Conservation (phyloP, 92 coral and sea anemone genomes). For the Plumapathes pennacea region DNA sequence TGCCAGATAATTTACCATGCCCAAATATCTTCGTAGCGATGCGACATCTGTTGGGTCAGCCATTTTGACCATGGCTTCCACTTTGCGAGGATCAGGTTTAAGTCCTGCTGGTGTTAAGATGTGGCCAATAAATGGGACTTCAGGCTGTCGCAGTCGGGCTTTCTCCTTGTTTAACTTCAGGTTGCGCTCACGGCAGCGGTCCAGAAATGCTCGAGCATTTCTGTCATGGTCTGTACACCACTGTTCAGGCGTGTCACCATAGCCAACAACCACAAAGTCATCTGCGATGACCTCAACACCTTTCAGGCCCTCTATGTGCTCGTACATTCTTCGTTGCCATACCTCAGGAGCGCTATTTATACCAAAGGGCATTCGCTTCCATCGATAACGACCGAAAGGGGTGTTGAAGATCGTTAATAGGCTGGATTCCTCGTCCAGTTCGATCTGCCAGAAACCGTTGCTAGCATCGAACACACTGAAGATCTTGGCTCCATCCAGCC, state of each 20-base stretch:
- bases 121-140: conserved; percentile 31
- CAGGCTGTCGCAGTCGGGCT: conserved; percentile 1
- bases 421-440: not conserved
- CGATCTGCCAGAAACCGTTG: conserved; percentile 8
- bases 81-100: conserved; percentile 26
- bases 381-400: conserved; percentile 18
- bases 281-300: conserved; percentile 12
- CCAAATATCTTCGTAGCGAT: conserved; percentile 9
- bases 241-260: conserved; percentile 6
- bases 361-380: conserved; percentile 26
- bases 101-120: conserved; percentile 21
- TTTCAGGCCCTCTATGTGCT: conserved; percentile 1
- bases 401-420: conserved; percentile 3
- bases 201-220: conserved; percentile 1
- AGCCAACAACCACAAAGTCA: conserved; percentile 18
- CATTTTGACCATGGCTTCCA: conserved; percentile 20
- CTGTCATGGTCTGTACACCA: conserved; percentile 16
- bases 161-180: conserved; percentile 7
- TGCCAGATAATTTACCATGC: conserved; percentile 20
- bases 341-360: conserved; percentile 8
- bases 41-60: conserved; percentile 1
- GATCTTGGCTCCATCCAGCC: conserved; percentile 1
- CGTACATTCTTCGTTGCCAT: not conserved
- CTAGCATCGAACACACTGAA: not conserved
- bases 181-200: conserved; percentile 19